These are phyloP conservation scores for Scomber scombrus DNA, from an alignment of 2,113 vertebrate species.

Conservation along the genomic window DNA sequence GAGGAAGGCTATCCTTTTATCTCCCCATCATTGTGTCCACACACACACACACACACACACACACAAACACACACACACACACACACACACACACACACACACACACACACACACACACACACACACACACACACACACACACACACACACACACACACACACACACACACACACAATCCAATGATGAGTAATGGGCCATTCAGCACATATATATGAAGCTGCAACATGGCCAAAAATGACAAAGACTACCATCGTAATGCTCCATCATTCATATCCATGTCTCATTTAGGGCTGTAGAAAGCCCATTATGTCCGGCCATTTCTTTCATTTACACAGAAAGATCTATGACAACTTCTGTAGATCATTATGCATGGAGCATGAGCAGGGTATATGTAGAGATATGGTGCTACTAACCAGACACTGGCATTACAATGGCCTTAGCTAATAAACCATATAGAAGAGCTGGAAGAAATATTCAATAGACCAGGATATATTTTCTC, in stretches of 20 bases:
- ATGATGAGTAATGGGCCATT: constrained; percentile 73
- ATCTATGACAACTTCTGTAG: constrained; percentile 40
- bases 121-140: neutral
- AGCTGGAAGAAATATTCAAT: neutral
- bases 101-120: neutral
- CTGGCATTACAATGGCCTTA: constrained; percentile 43
- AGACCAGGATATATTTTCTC: constrained; percentile 3
- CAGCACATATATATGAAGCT: constrained; percentile 55
- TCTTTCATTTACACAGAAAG: constrained; percentile 61
- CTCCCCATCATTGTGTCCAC: constrained; percentile 11
- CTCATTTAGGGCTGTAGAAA: constrained; percentile 57
- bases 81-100: constrained; percentile 1
- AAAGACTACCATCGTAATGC: constrained; percentile 48
- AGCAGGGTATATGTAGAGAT: constrained; percentile 38
- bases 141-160: constrained; percentile 1
- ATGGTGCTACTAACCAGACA: constrained; percentile 28
- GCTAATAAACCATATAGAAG: constrained; percentile 38
- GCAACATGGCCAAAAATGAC: constrained; percentile 65
- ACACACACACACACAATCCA: constrained; percentile 20
- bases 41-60: neutral
- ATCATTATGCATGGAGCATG: constrained; percentile 50
- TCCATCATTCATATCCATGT: constrained; percentile 64
- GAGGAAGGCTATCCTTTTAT: constrained; percentile 13
- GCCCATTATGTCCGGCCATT: constrained; percentile 51
- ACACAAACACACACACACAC: neutral